Base-by-base conservation (phyloP, 2,113 vertebrate species). In the human (Homo sapiens) region DNA sequence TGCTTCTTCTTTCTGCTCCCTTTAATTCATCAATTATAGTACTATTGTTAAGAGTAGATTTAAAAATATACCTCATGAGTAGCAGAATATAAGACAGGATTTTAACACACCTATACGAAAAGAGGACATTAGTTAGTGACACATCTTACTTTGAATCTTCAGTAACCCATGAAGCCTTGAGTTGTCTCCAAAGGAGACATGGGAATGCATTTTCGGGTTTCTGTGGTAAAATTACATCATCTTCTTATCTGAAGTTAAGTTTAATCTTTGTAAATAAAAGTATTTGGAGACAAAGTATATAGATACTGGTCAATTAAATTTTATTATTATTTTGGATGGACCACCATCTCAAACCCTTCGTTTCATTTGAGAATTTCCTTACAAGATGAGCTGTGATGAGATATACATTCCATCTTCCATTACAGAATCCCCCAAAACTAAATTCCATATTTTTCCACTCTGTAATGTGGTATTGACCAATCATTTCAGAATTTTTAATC, bases 401-500 rank as follows among this genome's bases (percentile, higher is more conserved):
- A 59, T 48, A 57, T 4, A 27, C 20, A 3, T 3, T 82, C 6
- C 66, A 5, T 2, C 72, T 83, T 81, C 4, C 23, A 45, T 10
- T 80, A 38, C 20, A 90, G 40, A 80, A 57, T 50, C 2, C 35
- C 45, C 43, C 18, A 85, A 80, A 5, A 61, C 20, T 43, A 48
- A 3, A 64, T 22, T 50, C 4, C 9, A 1, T 9, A 32, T n/a
- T 59, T 82, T n/a, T 25, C 3, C 3, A 20, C 0, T 38, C 32
- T 80, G 12, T 70, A 32, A 81, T 27, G 7, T 5, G 50, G 4
- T 57, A 48, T 3, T 87, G 7, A 2, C 1, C 8, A 64, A 13
- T 59, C 0, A 80, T 27, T 50, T 79, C n/a, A n/a, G 30, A 84
- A 79, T 48, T 91, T 93, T 43, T 80, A 92, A 88, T n/a, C 10